Base-by-base conservation (phyloP, 2,797 vertebrate species). In the Mallotus villosus region DNA sequence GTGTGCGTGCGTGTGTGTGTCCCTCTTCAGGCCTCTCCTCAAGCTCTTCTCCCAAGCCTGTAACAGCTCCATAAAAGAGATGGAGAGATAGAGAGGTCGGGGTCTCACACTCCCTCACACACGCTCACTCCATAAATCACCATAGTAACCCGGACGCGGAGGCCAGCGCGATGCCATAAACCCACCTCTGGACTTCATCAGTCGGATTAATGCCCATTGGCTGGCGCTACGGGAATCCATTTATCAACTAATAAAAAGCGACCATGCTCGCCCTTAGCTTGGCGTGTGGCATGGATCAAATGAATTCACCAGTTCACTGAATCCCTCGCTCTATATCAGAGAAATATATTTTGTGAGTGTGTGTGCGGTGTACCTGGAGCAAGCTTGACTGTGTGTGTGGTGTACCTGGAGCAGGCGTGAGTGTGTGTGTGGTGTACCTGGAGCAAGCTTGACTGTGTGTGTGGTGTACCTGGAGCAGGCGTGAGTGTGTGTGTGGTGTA, bases 381-480 rank as follows among this genome's bases (percentile, higher is more conserved):
- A 27, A 3, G 25, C 2, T 2, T 27, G 25, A 27, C 2, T 27
- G 25, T 27, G 25, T 27, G 2, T 25, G 25, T 25, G 25, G 75
- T 64, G 27, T 86, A 98, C 97, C 95, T 99, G 98, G 76, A 99
- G 93, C 81, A 99, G 94, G 79, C 95, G 95, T 0, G 97, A 97
- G 63, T 99, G 97, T 25, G 25, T 25, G 25, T 25, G 25, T 25
- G 25, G 25, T 25, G 25, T 25, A 25, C 25, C 25, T 25, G 1
- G 25, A 25, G 25, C 25, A 25, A 3, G 25, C 25, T 2, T 25
- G 25, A 25, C 2, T 25, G 25, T 25, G 25, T 25, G 25, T 25
- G 25, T 25, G 25, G 25, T 25, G 25, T 25, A 25, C 25, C 25
- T 25, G 1, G 25, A 25, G 25, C 25, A 25, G 25, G 25, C 25